Conservation (phyloP, 2,888 invertebrate species). For the Ctenicera cuprea region DNA sequence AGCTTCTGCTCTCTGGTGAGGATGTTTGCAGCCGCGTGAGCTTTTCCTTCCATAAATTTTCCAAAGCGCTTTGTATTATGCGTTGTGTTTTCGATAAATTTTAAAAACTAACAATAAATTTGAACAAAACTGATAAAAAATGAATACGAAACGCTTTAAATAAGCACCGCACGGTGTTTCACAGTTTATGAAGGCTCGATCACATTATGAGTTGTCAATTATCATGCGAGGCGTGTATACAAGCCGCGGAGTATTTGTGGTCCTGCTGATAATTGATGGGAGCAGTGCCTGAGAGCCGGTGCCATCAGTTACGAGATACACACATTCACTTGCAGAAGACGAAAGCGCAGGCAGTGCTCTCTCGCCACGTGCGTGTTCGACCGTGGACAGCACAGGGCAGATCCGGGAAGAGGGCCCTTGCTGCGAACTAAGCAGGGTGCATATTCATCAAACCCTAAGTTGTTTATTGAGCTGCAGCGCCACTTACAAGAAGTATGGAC, state of each 20-base stretch:
- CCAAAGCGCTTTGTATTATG: background rate
- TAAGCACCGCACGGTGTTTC: conserved; percentile 43
- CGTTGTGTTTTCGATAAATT: conserved; percentile 20
- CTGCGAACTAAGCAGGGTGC: conserved; percentile 57
- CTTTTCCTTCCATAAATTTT: background rate
- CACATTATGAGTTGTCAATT: conserved; percentile 64
- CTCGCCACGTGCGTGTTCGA: conserved; percentile 35
- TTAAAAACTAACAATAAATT: conserved; percentile 40
- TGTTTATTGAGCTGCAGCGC: conserved; percentile 66
- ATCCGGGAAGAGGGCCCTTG: conserved; percentile 30
- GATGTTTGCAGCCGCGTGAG: background rate
- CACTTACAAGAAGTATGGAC: conserved; percentile 65
- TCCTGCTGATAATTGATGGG: conserved; percentile 65
- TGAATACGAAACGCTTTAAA: conserved; percentile 41
- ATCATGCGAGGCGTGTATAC: conserved; percentile 62
- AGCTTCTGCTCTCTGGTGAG: too few species aligned
- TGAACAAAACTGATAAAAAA: conserved; percentile 43
- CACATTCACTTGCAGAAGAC: conserved; percentile 32
- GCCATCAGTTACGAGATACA: conserved; percentile 46
- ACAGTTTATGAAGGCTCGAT: conserved; percentile 53
- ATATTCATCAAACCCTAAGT: conserved; percentile 67
- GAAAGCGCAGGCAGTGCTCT: conserved; percentile 15
- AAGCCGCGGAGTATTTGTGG: conserved; percentile 55
- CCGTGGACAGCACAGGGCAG: conserved; percentile 44
- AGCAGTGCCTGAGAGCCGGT: conserved; percentile 48